Conservation (phyloP, 2,113 vertebrate genomes). For the Phoenicopterus ruber region DNA sequence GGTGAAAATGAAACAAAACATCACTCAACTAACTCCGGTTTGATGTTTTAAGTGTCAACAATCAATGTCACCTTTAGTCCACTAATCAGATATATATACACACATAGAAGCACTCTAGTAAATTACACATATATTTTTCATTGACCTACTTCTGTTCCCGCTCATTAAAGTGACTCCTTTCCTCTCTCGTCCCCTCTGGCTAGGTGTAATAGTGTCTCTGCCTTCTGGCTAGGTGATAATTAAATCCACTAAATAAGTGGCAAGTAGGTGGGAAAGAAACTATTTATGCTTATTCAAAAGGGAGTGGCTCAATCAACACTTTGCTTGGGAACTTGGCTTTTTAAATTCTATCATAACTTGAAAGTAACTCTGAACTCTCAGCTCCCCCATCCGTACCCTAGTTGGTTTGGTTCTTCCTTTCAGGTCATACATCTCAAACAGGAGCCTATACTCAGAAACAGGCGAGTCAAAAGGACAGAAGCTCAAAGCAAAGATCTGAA, state of each 20-base stretch:
- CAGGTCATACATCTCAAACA: not conserved
- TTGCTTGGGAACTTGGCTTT: not conserved
- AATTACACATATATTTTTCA: constrained; percentile 22
- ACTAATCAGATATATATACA: not conserved
- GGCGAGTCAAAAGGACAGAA: not conserved
- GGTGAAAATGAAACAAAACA: not conserved
- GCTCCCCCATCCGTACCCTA: not conserved
- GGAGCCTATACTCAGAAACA: not conserved
- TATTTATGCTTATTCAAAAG: constrained; percentile 34
- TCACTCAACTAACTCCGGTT: not conserved
- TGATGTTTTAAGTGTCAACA: not conserved
- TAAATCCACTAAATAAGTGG: constrained; percentile 26
- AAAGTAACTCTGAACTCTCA: not conserved
- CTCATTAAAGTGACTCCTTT: constrained; percentile 20
- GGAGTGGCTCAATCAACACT: constrained; percentile 59
- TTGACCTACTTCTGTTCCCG: constrained; percentile 14
- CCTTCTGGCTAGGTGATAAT: constrained; percentile 62
- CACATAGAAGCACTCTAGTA: not conserved
- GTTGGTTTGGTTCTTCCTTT: not conserved
- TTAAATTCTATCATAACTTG: not conserved
- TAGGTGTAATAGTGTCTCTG: constrained; percentile 42
- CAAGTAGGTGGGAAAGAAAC: constrained; percentile 26
- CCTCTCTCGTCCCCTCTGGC: not conserved
- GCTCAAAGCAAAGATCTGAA: not conserved
- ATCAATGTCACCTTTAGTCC: not conserved